phyloP scores from a whole-genome alignment of 1,140 invertebrate species.

The Pinna nobilis region DNA sequence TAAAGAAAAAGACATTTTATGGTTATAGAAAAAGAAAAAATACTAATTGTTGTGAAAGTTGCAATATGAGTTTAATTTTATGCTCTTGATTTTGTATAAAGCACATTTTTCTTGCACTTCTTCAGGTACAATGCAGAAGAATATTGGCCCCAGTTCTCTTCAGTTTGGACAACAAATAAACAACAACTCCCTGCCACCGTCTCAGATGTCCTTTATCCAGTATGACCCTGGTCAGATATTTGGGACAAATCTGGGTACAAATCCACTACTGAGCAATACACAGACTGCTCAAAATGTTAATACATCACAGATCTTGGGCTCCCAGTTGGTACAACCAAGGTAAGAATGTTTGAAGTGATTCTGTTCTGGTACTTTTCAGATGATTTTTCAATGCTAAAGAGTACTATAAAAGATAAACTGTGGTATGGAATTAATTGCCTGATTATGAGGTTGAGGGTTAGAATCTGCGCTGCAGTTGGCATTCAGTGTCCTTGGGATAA shows the following conservation, averaged over 20 bases:
- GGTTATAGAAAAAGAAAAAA: too few relatives aligned
- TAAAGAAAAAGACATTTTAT: too few relatives aligned
- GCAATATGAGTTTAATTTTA: not conserved
- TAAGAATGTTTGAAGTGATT: conserved; percentile 30
- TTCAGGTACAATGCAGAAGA: conserved; percentile 47
- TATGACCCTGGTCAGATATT: conserved; percentile 66
- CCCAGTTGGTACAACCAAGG: conserved; percentile 79
- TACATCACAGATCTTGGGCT: conserved; percentile 78
- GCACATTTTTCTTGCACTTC: not conserved
- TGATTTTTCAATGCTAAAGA: too few relatives aligned
- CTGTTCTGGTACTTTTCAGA: too few relatives aligned
- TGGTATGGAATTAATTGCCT: too few relatives aligned
- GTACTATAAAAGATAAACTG: too few relatives aligned
- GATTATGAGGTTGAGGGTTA: too few relatives aligned
- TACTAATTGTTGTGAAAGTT: too few relatives aligned
- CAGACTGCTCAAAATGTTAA: conserved; percentile 66
- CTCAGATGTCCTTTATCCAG: conserved; percentile 62
- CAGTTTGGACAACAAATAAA: conserved; percentile 81
- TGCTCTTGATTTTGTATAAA: not conserved
- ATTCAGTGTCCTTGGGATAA: too few relatives aligned
- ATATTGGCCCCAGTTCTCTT: conserved; percentile 75
- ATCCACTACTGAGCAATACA: conserved; percentile 57
- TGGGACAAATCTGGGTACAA: conserved; percentile 42
- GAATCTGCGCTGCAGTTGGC: too few relatives aligned
- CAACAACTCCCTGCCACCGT: conserved; percentile 73